Conservation (phyloP, 2,113 vertebrate species). For the Picathartes gymnocephalus region DNA sequence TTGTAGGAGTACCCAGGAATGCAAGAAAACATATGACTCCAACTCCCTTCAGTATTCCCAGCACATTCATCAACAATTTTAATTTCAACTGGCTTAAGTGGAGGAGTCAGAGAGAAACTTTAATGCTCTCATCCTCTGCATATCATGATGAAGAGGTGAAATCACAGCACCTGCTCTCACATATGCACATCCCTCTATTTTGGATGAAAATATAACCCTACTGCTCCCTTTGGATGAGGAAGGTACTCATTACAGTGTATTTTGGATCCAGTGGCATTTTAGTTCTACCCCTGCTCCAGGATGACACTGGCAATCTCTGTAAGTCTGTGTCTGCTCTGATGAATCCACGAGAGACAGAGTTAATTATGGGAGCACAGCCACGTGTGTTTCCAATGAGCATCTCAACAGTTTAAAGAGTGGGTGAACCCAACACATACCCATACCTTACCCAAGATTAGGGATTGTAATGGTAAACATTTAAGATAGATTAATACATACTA, state of each 20-base stretch:
- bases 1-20: conserved; percentile 4
- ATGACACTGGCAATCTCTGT: not conserved
- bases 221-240: not conserved
- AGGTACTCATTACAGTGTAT: not conserved
- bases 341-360: not conserved
- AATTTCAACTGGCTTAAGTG: conserved; percentile 8
- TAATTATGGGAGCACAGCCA: not conserved
- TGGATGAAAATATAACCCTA: not conserved
- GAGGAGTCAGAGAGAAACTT: not conserved
- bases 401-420: not conserved
- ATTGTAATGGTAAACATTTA: not conserved
- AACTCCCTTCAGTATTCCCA: not conserved
- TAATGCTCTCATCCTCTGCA: not conserved
- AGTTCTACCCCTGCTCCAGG: not conserved
- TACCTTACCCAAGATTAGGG: not conserved
- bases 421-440: not conserved
- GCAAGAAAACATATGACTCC: not conserved
- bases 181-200: not conserved
- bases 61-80: not conserved
- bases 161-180: not conserved
- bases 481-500: not conserved
- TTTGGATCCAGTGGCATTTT: not conserved
- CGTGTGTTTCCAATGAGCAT: fast-evolving
- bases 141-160: not conserved
- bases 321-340: not conserved